phyloP scores from a whole-genome alignment of 2,113 vertebrate genomes.

The Phalacrocorax carbo region DNA sequence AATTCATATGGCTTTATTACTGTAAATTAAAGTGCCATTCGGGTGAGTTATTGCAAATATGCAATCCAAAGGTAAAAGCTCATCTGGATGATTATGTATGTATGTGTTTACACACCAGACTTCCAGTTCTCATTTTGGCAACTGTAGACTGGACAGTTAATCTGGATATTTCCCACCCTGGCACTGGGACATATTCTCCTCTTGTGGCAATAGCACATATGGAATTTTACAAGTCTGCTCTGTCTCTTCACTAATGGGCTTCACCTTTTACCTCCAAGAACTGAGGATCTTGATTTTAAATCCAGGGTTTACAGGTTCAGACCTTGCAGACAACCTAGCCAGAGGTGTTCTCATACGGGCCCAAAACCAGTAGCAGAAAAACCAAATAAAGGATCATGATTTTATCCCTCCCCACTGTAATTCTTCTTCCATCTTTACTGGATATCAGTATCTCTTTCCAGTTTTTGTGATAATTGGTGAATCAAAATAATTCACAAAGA shows the following conservation, averaged over 20 bases:
- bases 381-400: not conserved
- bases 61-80: slow-evolving; percentile 8
- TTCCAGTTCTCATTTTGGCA: not conserved
- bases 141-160: not conserved
- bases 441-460: not conserved
- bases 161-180: not conserved
- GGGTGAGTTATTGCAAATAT: not conserved
- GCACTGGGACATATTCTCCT: not conserved
- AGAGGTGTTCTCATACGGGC: not conserved
- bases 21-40: slow-evolving; percentile 8
- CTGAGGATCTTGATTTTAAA: slow-evolving; percentile 31
- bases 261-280: slow-evolving; percentile 45
- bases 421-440: slow-evolving; percentile 20
- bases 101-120: not conserved
- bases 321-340: not conserved
- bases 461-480: slow-evolving; percentile 3
- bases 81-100: not conserved
- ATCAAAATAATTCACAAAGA: slow-evolving; percentile 4
- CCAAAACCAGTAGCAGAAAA: not conserved
- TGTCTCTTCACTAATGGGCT: slow-evolving; percentile 13
- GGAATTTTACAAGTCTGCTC: slow-evolving; percentile 28
- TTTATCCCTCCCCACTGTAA: not conserved
- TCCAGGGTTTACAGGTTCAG: slow-evolving; percentile 18
- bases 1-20: not conserved
- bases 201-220: slow-evolving; percentile 23